phyloP scores from a whole-genome alignment of 2,888 invertebrate genomes.

The Melanotus villosus region DNA sequence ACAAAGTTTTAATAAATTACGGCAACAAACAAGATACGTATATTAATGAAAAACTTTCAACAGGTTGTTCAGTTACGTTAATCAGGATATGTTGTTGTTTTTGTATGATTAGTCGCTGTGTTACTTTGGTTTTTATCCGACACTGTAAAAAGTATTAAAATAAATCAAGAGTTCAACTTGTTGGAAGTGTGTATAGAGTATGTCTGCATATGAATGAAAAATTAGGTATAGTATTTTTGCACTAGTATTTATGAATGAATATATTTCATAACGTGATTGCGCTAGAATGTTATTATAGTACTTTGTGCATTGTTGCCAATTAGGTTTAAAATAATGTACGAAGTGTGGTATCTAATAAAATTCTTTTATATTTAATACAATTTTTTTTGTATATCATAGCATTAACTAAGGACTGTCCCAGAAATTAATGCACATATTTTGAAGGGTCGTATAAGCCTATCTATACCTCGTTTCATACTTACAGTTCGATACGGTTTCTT shows the following conservation, averaged over 20 bases:
- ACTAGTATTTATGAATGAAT: slow-evolving; percentile 67
- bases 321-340: slow-evolving; percentile 52
- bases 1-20: slow-evolving; percentile 1
- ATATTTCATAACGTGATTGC: slow-evolving; percentile 63
- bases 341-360: slow-evolving; percentile 55
- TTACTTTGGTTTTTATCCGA: slow-evolving; percentile 21
- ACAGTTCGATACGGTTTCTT: no score
- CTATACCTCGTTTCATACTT: no score
- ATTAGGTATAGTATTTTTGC: slow-evolving; percentile 68
- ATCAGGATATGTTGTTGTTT: slow-evolving; percentile 1
- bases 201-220: slow-evolving; percentile 54
- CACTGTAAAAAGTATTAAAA: slow-evolving; percentile 44
- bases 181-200: slow-evolving; percentile 54
- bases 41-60: slow-evolving; percentile 21
- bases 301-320: slow-evolving; percentile 54
- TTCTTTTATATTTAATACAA: slow-evolving; percentile 55
- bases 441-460: no score
- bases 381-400: no score
- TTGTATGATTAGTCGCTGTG: slow-evolving; percentile 7
- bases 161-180: slow-evolving; percentile 52
- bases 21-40: background rate
- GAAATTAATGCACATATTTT: no score
- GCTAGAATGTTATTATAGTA: slow-evolving; percentile 56
- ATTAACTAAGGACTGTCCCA: no score
- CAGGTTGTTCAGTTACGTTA: slow-evolving; percentile 34